Conservation (phyloP, 64 coral and sea anemone species). For the Stylophora pistillata region DNA sequence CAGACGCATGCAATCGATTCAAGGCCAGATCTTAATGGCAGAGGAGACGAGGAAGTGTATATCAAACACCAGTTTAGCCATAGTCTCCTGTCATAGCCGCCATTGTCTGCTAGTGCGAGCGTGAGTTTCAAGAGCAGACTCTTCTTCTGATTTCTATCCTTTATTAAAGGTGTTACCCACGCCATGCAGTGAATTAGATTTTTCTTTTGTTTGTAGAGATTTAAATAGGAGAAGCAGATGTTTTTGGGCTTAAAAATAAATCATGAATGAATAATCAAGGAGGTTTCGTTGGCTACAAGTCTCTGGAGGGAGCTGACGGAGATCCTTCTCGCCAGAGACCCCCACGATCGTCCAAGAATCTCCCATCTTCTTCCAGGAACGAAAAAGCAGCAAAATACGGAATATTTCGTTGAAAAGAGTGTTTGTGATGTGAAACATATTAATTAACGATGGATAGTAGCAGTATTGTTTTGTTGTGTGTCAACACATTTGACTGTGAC, state of each 20-base stretch:
- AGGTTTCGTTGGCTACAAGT: slow-evolving; percentile 19
- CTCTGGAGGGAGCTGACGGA: slow-evolving; percentile 27
- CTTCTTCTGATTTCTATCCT: slow-evolving; percentile 47
- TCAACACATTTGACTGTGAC: slow-evolving; percentile 95
- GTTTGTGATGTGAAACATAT: slow-evolving; percentile 94
- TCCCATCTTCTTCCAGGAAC: slow-evolving; percentile 32
- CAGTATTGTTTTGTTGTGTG: slow-evolving; percentile 94
- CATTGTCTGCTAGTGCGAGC: slow-evolving; percentile 10
- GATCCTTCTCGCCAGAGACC: slow-evolving; percentile 5
- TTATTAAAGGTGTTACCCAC: slow-evolving; percentile 98
- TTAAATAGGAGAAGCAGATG: slow-evolving; percentile 99
- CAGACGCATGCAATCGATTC: slow-evolving; percentile 76
- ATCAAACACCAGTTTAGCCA: not conserved
- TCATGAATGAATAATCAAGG: slow-evolving; percentile 99
- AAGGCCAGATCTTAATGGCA: not conserved
- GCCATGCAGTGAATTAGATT: slow-evolving; percentile 97
- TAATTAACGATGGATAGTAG: slow-evolving; percentile 96
- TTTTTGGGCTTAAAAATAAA: slow-evolving; percentile 99
- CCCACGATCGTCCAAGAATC: not conserved
- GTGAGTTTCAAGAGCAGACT: slow-evolving; percentile 36
- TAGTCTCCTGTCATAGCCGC: not conserved
- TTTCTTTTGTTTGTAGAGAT: slow-evolving; percentile 99
- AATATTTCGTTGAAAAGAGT: slow-evolving; percentile 70
- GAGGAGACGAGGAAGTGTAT: not conserved
- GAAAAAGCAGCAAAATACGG: slow-evolving; percentile 19